A percentile compares a stretch with the other conserved stretches of the same genome.
phyloP scores from a whole-genome alignment of 2,113 vertebrate genomes.

The Notothenia rossii region DNA sequence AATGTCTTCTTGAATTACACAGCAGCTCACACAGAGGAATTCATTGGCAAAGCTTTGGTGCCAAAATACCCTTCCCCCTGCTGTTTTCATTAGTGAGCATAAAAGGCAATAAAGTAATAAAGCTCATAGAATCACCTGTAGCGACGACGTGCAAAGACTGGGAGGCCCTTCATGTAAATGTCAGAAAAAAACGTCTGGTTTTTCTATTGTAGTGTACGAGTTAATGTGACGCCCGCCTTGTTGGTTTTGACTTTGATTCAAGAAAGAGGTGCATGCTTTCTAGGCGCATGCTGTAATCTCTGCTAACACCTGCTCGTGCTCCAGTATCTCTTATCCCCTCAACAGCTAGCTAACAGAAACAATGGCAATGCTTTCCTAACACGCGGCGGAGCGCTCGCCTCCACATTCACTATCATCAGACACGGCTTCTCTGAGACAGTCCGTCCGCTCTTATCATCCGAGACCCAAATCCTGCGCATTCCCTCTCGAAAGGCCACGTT shows the following conservation, averaged over 20 bases:
- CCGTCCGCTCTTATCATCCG: slow-evolving; percentile 49
- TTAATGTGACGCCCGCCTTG: slow-evolving; percentile 61
- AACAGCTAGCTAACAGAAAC: slow-evolving; percentile 58
- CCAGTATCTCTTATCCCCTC: slow-evolving; percentile 62
- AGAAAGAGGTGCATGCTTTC: slow-evolving; percentile 49
- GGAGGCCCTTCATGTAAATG: slow-evolving; percentile 70
- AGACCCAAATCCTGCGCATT: slow-evolving; percentile 57
- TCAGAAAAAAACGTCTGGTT: slow-evolving; percentile 65
- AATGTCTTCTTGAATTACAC: slow-evolving; percentile 35
- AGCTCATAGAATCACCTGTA: slow-evolving; percentile 68
- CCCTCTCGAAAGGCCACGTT: slow-evolving; percentile 54
- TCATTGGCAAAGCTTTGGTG: slow-evolving; percentile 51
- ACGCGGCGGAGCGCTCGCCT: slow-evolving; percentile 30
- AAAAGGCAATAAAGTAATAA: slow-evolving; percentile 71
- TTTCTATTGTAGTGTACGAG: slow-evolving; percentile 29
- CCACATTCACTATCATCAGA: slow-evolving; percentile 60
- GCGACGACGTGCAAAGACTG: slow-evolving; percentile 26
- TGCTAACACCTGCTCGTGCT: slow-evolving; percentile 68
- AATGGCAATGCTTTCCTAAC: slow-evolving; percentile 66
- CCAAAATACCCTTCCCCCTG: slow-evolving; percentile 57
- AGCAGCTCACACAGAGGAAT: slow-evolving; percentile 55
- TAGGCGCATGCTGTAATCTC: slow-evolving; percentile 60
- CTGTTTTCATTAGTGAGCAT: slow-evolving; percentile 80
- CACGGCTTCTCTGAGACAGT: not conserved
- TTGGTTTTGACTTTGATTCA: slow-evolving; percentile 76